Base-by-base conservation (phyloP, 2,888 invertebrate species). In the Tromatobia lineatoria region DNA sequence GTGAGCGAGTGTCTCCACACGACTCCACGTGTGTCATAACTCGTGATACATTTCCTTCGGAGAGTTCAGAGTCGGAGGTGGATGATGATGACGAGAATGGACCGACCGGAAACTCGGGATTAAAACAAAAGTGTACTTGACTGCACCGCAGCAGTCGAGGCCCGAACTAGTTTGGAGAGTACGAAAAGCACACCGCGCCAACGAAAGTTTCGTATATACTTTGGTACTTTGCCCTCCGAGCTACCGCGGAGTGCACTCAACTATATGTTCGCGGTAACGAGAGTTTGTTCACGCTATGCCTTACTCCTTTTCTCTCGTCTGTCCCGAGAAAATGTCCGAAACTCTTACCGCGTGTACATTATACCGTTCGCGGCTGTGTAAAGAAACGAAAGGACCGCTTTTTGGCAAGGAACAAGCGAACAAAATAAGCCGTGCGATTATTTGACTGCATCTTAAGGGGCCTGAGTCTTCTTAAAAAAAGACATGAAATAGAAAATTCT, bases 201-300 rank as follows among this genome's bases (percentile, higher is more conserved):
- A 61, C 54, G 50, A 81, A 84, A 84, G 57, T 84, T 84, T 81
- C 75, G 78, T 78, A 59, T 81, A 79, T 81, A 76, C 84, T 78
- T 78, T 78, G 81, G 80, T 83, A 83, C 76, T 83, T 83, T 73
- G 66, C 80, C 59, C 81, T 79, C 78, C 54, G 66, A 79, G 71
- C 75, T 70, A 85, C 84, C 84, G 52, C 71, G 78, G 78, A 85
- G 84, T 85, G 84, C 81, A 85, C 84, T 85, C 84, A 79, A 85
- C 81, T 85, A 79, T 75, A 79, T 81, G 84, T 81, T 81, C 81
- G 84, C 75, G 84, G 84, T 85, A 85, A 85, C 81, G 78, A 81
- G 79, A 81, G 81, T 81, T 81, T 85, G 81, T 85, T 81, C 84
- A 59, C 70, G 64, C 70, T 75, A 52, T 73, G 69, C 69, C 80